Conservation (phyloP, 1,140 invertebrate genomes). For the Rhopalosiphum maidis region DNA sequence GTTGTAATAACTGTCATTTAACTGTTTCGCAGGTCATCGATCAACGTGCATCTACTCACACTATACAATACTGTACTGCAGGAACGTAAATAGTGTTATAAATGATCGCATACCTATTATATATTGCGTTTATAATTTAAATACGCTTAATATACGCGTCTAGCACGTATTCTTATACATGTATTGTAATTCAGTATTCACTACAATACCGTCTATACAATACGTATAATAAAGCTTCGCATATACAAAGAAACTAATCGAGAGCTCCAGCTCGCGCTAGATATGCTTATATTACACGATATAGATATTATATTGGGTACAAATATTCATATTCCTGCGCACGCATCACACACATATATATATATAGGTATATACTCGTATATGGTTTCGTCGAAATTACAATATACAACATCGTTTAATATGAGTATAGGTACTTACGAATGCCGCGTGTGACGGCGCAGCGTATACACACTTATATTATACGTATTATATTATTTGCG, state of each 20-base stretch:
- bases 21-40: background rate
- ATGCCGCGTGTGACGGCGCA: too few relatives aligned
- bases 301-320: background rate
- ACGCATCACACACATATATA: too few relatives aligned
- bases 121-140: background rate
- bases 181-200: background rate
- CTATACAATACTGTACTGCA: too few relatives aligned
- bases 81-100: too few relatives aligned
- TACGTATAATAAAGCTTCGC: too few relatives aligned
- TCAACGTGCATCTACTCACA: background rate
- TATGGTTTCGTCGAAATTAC: background rate
- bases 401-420: background rate
- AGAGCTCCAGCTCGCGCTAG: background rate
- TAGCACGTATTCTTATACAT: background rate
- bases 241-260: background rate
- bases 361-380: too few relatives aligned
- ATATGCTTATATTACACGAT: background rate
- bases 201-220: background rate
- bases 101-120: too few relatives aligned
- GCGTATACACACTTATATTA: too few relatives aligned
- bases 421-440: background rate
- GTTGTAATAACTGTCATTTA: background rate
- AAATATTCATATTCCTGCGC: background rate
- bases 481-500: background rate
- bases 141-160: background rate